Evolutionary conservation across 2,113 vertebrate species (phyloP), one percentile per base, ranked within the genome.

Genomic region (Amphiprion percula): DNA sequence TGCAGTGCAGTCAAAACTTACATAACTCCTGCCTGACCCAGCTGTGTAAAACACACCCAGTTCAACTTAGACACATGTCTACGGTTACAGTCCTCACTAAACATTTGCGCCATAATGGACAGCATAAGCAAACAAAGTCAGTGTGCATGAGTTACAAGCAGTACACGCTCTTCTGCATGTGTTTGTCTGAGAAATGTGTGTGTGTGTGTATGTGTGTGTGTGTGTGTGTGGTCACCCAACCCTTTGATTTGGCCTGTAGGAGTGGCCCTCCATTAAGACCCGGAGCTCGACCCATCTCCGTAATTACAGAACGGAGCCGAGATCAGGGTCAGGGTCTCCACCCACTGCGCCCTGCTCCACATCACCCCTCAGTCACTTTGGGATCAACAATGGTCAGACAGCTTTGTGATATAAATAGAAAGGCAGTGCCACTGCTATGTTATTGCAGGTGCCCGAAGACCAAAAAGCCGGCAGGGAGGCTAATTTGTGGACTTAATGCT

Each of bases 291-390:
- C 65, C 65, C 74, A 78, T 74, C 53, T 33, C 41, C 33, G 33
- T 92, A 93, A 94, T 93, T 93, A 94, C 80, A 92, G 92, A 72
- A 68, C 63, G 62, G 80, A 66, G 80, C 68, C 26, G 80, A 66
- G 44, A 54, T 68, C 12, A 65, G 87, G 80, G 88, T 92, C 69
- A 76, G 86, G 90, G 89, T 90, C 89, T 86, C 84, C 88, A 87
- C 92, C 90, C 77, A 82, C 76, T 84, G 56, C 23, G 46, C 78
- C 78, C 70, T 77, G 65, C 64, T 89, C 76, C 72, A 77, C 77
- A 61, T 71, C 72, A 68, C 73, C 69, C 69, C 53, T 49, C 64
- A 73, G 61, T 75, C 64, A 74, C 59, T 54, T 0, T 23, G 69
- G 67, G 74, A 64, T 80, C 79, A 82, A 76, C 81, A 88, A 85